phyloP scores from a whole-genome alignment of 2,888 invertebrate genomes.

The Chesias legatella region DNA sequence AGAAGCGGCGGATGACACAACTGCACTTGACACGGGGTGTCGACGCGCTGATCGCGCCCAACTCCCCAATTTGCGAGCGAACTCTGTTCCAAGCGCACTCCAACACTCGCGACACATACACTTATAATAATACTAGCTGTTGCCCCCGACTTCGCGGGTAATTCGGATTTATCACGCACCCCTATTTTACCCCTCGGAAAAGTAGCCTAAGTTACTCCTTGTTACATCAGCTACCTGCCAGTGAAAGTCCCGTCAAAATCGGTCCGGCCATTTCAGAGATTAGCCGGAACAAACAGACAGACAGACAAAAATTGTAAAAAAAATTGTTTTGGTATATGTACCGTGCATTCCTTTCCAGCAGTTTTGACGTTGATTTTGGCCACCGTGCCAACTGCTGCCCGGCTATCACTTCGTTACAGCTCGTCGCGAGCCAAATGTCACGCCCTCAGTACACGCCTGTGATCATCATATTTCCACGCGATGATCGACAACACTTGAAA shows the following conservation, averaged over 20 bases:
- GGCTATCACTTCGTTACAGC: conserved; percentile 42
- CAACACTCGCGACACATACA: conserved; percentile 16
- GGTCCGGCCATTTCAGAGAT: no score
- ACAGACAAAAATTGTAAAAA: no score
- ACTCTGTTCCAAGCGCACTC: conserved; percentile 12
- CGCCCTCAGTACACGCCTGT: conserved; percentile 34
- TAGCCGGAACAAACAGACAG: no score
- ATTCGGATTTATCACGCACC: no score
- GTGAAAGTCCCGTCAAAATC: no score
- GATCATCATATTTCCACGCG: conserved; percentile 29
- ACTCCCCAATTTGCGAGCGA: conserved; percentile 20
- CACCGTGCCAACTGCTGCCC: conserved; percentile 45
- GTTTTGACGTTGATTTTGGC: conserved; percentile 33
- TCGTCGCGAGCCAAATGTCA: conserved; percentile 41
- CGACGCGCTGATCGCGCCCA: conserved; percentile 3
- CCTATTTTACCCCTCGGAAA: no score
- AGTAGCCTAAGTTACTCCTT: no score
- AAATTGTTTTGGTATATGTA: no score
- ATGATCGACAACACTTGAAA: conserved; percentile 26
- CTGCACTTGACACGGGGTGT: conserved; percentile 5
- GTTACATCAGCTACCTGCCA: no score
- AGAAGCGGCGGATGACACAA: conserved; percentile 6
- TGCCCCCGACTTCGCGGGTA: no score
- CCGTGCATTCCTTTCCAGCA: conserved; percentile 25
- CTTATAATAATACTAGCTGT: no score